Conservation (phyloP, 2,113 vertebrate genomes). For the Eolophus roseicapilla region DNA sequence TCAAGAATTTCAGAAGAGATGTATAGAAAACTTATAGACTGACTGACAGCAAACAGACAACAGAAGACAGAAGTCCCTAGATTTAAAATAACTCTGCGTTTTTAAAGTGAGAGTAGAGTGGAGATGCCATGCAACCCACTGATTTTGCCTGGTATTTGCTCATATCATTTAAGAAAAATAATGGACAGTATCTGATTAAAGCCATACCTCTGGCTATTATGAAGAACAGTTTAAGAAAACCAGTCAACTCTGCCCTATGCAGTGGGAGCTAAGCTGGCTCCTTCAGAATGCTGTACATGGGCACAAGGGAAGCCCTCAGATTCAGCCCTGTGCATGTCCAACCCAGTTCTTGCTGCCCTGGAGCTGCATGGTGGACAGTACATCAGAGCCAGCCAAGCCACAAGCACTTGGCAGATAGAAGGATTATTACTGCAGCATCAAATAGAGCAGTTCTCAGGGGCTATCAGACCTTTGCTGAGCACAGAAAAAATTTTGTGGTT, state of each 20-base stretch:
- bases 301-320: neutral
- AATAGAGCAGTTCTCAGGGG: neutral
- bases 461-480: neutral
- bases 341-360: neutral
- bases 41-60: neutral
- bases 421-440: neutral
- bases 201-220: neutral
- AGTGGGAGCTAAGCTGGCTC: neutral
- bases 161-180: neutral
- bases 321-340: fast-evolving
- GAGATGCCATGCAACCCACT: neutral
- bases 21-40: neutral
- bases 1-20: neutral
- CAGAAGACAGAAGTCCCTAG: neutral
- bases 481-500: neutral
- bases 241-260: neutral
- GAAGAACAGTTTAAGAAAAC: neutral
- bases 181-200: neutral
- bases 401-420: neutral
- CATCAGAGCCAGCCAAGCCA: neutral
- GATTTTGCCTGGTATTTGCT: neutral
- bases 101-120: neutral
- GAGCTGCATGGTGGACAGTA: fast-evolving
- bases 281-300: neutral
- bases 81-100: neutral